Evolutionary conservation across 2,888 invertebrate species (phyloP).

Genomic region (Eristalis pertinax): DNA sequence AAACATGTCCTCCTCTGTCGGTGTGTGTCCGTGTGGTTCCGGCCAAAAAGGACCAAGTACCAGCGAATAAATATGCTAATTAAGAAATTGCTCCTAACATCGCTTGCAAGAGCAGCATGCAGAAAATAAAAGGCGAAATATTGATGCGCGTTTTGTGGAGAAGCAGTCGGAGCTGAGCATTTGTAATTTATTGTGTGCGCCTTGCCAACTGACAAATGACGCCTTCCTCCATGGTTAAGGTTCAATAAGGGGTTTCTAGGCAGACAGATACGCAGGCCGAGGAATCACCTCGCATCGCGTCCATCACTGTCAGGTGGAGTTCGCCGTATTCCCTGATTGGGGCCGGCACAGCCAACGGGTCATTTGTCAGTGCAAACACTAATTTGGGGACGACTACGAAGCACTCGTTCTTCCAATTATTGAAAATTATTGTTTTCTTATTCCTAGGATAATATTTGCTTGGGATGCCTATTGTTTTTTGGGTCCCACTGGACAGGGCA

Average conservation of each 20-base stretch:
- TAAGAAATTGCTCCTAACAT: not conserved
- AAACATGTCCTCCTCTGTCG: not conserved
- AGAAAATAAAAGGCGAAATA: not conserved
- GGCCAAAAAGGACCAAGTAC: not conserved
- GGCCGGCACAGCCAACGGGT: not conserved
- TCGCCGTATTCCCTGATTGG: not conserved
- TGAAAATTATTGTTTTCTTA: constrained; percentile 3
- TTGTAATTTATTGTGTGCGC: not conserved
- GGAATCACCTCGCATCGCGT: not conserved
- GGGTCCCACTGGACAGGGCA: not conserved
- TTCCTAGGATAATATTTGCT: constrained; percentile 19
- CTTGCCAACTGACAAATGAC: not conserved
- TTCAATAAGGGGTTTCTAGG: not conserved
- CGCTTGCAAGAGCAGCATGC: not conserved
- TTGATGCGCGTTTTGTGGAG: not conserved
- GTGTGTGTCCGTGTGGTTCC: not conserved
- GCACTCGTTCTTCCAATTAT: not conserved
- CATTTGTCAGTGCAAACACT: constrained; percentile 1
- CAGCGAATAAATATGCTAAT: constrained; percentile 17
- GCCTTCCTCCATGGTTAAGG: not conserved
- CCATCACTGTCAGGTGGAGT: not conserved
- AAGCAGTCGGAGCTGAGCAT: not conserved
- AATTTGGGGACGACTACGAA: not conserved
- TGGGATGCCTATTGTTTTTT: not conserved
- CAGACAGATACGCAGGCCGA: not conserved